Evolutionary conservation across 23 tunicate genomes (phyloP).

Genomic region (Aplidium turbinatum): DNA sequence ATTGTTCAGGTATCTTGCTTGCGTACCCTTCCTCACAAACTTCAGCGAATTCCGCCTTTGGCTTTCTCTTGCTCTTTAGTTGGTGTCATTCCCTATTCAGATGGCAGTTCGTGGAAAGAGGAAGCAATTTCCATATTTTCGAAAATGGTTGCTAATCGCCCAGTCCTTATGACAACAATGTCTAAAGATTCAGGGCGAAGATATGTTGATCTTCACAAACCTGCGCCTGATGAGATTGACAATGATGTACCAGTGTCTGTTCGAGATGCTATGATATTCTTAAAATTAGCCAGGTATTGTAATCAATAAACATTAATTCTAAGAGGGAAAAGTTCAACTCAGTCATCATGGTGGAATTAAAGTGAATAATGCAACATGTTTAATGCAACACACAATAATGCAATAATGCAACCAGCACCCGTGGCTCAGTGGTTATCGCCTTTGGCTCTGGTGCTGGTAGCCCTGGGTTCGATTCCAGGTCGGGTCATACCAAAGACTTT

Average conservation of each 20-base stretch:
- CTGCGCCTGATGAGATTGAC: constrained; percentile 70
- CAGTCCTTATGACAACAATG: constrained; percentile 67
- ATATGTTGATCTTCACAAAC: constrained; percentile 67
- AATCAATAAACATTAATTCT: no score
- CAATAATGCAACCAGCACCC: neutral
- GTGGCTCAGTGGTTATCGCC: no score
- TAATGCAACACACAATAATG: neutral
- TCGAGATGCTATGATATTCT: constrained; percentile 69
- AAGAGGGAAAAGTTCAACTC: no score
- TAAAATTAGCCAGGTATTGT: constrained; percentile 49
- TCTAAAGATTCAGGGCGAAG: constrained; percentile 49
- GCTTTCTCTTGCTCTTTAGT: constrained; percentile 58
- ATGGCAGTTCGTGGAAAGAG: constrained; percentile 10
- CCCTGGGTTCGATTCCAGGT: no score
- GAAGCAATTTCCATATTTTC: constrained; percentile 27
- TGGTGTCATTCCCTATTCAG: constrained; percentile 30
- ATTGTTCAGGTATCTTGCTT: constrained; percentile 49
- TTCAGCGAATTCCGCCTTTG: constrained; percentile 49
- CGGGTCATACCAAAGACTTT: no score
- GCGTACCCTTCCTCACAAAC: constrained; percentile 42
- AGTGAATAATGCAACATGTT: neutral
- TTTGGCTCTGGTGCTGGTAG: no score
- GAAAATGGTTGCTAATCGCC: constrained; percentile 46
- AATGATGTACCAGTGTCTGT: constrained; percentile 57
- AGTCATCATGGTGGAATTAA: neutral